Conservation (phyloP, 2,888 invertebrate species). For the Serripes groenlandicus region DNA sequence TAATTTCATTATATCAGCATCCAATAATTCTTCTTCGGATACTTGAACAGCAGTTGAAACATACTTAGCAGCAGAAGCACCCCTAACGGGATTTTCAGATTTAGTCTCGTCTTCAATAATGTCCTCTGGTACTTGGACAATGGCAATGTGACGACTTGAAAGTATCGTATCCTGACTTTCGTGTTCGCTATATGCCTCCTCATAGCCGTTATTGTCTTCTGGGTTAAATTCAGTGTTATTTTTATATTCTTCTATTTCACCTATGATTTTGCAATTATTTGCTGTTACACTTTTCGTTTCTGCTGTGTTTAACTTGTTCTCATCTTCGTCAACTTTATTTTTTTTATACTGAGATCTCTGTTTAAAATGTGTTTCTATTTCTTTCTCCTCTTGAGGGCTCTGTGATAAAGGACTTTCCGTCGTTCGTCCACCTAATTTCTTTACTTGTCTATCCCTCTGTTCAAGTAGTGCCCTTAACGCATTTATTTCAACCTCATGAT, state of each 20-base stretch:
- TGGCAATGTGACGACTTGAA: neutral
- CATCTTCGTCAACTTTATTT: neutral
- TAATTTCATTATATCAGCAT: neutral
- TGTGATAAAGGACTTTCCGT: conserved; percentile 6
- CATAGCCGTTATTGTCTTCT: neutral
- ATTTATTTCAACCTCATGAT: conserved; percentile 60
- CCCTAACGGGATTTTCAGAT: neutral
- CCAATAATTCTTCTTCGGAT: neutral
- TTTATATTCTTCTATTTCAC: neutral
- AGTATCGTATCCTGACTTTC: neutral
- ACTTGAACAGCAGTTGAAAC: conserved; percentile 8
- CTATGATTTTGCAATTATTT: neutral
- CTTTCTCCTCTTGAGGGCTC: neutral
- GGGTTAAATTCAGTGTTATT: neutral
- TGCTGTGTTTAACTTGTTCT: neutral
- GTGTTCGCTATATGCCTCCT: too few species aligned
- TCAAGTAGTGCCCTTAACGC: conserved; percentile 50
- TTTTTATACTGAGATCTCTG: too few species aligned
- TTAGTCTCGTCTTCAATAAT: neutral
- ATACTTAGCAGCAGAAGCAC: neutral
- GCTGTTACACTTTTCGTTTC: neutral
- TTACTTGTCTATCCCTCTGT: conserved; percentile 32
- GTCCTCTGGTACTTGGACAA: neutral
- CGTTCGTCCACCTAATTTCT: conserved; percentile 11
- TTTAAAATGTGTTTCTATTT: neutral